Base-by-base conservation (phyloP, 2,113 vertebrate genomes). In the Apteryx mantelli region DNA sequence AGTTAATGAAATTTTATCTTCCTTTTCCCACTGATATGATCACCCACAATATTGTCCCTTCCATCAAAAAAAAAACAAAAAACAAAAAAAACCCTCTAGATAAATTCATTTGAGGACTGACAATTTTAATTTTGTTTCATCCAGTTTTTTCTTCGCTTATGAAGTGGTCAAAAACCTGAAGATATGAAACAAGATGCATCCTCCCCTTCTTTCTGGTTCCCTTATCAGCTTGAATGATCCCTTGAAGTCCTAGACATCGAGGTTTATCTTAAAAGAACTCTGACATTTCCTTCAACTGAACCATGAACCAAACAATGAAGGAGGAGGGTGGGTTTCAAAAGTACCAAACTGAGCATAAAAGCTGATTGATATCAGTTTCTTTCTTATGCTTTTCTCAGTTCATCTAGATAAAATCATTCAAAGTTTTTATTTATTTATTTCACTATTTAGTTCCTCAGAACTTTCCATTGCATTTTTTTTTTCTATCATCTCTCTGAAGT, bases 401-500 rank as follows among this genome's bases (percentile, higher is more conserved):
- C 36, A 42, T 52, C 30, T 74, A 7, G 18, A 60, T 58, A 73
- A 82, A 88, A 78, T 4, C 16, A 78, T 36, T 7, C 7, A 82
- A 64, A 53, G 11, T 48, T 15, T 65, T 1, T 26, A 42, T 65
- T 12, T 11, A 44, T 69, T 56, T 68, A 58, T 74, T 74, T 70
- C 19, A 30, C 5, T 52, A 36, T 78, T 86, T n/a, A 38, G 50
- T 58, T 78, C 7, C 8, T 73, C 15, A 34, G 6, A 73, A 56
- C 2, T 66, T 21, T 55, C 4, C 0, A 40, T 73, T 70, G 30
- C 5, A 22, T 14, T 14, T 1, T 7, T 16, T 50, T 21, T 26
- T 30, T 66, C 20, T 38, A 20, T 40, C 2, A 3, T 32, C 4
- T 56, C 52, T 74, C 36, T 73, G 69, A 74, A 22, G 19, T 36